These are phyloP conservation scores for Drosophila anomelani DNA, from an alignment of 2,888 invertebrate genomes.

Conservation along the genomic window DNA sequence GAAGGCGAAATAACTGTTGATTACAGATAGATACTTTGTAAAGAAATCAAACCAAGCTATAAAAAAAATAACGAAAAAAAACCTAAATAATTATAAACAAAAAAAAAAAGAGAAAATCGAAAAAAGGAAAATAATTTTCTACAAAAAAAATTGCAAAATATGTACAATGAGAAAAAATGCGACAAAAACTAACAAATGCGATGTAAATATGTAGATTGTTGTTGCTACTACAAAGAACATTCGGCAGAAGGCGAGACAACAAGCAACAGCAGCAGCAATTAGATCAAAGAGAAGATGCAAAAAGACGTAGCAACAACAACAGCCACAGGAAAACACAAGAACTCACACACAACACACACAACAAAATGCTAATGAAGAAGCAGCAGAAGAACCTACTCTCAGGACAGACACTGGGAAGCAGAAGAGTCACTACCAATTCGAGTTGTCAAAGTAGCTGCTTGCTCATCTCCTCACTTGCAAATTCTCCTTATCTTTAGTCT, in stretches of 20 bases:
- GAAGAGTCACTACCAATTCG: slow-evolving; percentile 33
- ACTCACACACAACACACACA: not conserved
- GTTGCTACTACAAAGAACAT: slow-evolving; percentile 49
- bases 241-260: slow-evolving; percentile 5
- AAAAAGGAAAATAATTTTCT: slow-evolving; percentile 60
- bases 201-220: slow-evolving; percentile 72
- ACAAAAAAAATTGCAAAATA: slow-evolving; percentile 50
- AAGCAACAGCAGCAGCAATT: slow-evolving; percentile 1
- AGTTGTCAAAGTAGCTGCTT: slow-evolving; percentile 6
- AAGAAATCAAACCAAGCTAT: slow-evolving; percentile 37
- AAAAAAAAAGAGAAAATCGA: slow-evolving; percentile 53
- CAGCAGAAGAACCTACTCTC: slow-evolving; percentile 24
- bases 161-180: slow-evolving; percentile 35
- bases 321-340: slow-evolving; percentile 32
- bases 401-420: slow-evolving; percentile 20
- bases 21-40: slow-evolving; percentile 35
- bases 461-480: slow-evolving; percentile 26
- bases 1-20: slow-evolving; percentile 33
- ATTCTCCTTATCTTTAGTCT: slow-evolving; percentile 23
- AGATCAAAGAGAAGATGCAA: slow-evolving; percentile 15
- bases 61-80: slow-evolving; percentile 15
- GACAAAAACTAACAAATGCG: slow-evolving; percentile 55
- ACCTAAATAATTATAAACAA: slow-evolving; percentile 47
- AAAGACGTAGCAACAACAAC: slow-evolving; percentile 33
- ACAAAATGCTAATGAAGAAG: not conserved